phyloP scores from a whole-genome alignment of 1,140 invertebrate genomes.

The Latrodectus geometricus region DNA sequence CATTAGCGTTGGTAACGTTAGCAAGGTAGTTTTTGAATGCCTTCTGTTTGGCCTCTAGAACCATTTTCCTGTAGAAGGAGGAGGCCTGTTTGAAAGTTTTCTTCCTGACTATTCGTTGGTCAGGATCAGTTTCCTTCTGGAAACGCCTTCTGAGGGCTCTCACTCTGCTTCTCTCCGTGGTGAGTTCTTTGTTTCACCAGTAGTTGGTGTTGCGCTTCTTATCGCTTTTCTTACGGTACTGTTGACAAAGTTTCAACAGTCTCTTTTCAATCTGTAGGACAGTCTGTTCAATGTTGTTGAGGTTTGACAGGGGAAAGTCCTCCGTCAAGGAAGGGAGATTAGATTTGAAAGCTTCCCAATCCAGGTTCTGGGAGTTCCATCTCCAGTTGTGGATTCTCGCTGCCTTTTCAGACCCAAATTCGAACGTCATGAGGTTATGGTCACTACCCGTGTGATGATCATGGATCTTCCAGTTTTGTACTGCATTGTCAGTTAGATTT shows the following conservation, averaged over 20 bases:
- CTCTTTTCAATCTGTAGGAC: too few species aligned
- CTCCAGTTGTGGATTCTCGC: neutral
- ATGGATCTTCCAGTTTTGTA: neutral
- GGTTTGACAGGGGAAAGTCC: neutral
- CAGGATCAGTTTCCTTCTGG: neutral
- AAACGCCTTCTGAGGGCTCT: neutral
- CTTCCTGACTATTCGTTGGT: neutral
- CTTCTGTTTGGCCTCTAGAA: neutral
- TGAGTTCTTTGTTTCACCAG: neutral
- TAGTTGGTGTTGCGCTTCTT: neutral
- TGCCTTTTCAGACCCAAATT: neutral
- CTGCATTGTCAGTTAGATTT: neutral
- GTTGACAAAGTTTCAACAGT: too few species aligned
- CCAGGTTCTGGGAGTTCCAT: neutral
- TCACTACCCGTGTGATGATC: neutral
- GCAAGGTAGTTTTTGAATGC: neutral
- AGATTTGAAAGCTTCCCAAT: neutral
- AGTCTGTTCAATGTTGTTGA: too few species aligned
- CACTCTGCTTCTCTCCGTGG: neutral
- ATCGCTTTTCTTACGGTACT: neutral
- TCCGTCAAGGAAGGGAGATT: neutral
- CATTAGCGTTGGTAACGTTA: neutral
- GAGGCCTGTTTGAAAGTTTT: neutral
- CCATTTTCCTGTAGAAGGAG: neutral
- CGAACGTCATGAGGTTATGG: neutral